These are phyloP conservation scores for Neopelma chrysocephalum DNA, from an alignment of 2,797 vertebrate species.

Conservation along the genomic window DNA sequence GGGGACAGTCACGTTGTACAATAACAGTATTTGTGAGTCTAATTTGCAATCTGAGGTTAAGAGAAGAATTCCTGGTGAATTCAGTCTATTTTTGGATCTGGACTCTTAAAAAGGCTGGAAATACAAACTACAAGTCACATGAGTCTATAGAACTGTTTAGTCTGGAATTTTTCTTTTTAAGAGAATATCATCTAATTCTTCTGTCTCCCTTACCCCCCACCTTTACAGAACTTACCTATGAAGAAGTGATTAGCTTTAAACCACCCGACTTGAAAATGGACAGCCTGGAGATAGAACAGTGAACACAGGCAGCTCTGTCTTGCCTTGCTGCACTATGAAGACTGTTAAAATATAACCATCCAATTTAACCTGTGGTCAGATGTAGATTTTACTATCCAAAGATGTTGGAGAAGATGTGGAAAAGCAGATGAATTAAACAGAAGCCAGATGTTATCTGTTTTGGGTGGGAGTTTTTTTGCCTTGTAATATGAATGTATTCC, in stretches of 20 bases:
- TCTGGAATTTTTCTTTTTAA: neutral
- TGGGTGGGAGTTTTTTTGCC: neutral
- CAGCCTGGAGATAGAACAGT: slow-evolving; percentile 90
- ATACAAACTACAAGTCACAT: neutral
- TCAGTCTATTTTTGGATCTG: neutral
- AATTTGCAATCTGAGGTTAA: neutral
- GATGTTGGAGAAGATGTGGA: slow-evolving; percentile 47
- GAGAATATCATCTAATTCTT: neutral
- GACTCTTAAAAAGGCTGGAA: neutral
- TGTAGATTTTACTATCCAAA: slow-evolving; percentile 65
- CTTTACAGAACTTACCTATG: slow-evolving; percentile 90
- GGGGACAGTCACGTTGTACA: neutral
- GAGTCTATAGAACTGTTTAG: neutral
- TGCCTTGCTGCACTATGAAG: slow-evolving; percentile 53
- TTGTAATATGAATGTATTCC: slow-evolving; percentile 69
- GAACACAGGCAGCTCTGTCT: slow-evolving; percentile 52
- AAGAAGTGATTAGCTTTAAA: slow-evolving; percentile 92
- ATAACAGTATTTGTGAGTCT: neutral
- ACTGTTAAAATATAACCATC: slow-evolving; percentile 58
- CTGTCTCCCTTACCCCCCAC: neutral
- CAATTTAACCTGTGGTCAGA: slow-evolving; percentile 49
- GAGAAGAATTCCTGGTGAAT: neutral
- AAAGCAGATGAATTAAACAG: slow-evolving; percentile 20
- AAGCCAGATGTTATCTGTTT: slow-evolving; percentile 5
- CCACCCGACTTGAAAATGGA: slow-evolving; percentile 83